Evolutionary conservation across 2,113 vertebrate genomes (phyloP), one percentile per base, ranked within the genome.

Genomic region (Nesoenas mayeri): DNA sequence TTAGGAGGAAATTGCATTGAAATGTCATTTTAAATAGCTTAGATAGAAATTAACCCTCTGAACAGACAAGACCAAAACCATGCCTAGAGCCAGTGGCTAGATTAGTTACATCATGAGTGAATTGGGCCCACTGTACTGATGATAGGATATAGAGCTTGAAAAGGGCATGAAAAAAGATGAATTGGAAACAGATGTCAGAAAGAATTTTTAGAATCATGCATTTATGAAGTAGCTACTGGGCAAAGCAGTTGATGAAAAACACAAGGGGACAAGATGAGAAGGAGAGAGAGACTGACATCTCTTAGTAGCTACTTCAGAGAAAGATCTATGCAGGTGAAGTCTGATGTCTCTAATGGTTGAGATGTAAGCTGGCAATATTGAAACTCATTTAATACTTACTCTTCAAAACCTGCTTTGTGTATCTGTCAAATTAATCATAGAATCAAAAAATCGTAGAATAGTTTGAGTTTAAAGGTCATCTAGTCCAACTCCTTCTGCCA

Each of bases 141-240:
- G 53, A 58, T 67, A 91, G 38, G 50, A 32, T 66, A 64, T 26
- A 7, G 60, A 88, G 47, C 22, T 80, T 85, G 58, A 88, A 91
- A 95, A 94, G 48, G 56, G 20, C 72, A 78, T 54, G 56, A 73
- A 91, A 92, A 93, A 89, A 78, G 66, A 80, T 91, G 44, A 90
- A 86, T 64, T 90, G 12, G 75, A 94, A 94, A 80, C 56, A 94
- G 62, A 88, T 90, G 79, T 91, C 90, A 93, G 60, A 79, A 95
- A 44, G 36, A 48, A 93, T 96, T 88, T 95, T 88, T 88, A 66
- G 66, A 88, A 66, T 88, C 47, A 15, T 83, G 6, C 13, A 15
- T 90, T 88, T 93, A 15, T 71, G 64, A 56, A 88, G 29, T 83
- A 95, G 64, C 88, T 80, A 53, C 67, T 83, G 82, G 91, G 85